Percentiles rank a stretch among this genome's conserved stretches.
Evolutionary conservation across 1,140 invertebrate genomes (phyloP).

Genomic region (Macrobrachium rosenbergii): DNA sequence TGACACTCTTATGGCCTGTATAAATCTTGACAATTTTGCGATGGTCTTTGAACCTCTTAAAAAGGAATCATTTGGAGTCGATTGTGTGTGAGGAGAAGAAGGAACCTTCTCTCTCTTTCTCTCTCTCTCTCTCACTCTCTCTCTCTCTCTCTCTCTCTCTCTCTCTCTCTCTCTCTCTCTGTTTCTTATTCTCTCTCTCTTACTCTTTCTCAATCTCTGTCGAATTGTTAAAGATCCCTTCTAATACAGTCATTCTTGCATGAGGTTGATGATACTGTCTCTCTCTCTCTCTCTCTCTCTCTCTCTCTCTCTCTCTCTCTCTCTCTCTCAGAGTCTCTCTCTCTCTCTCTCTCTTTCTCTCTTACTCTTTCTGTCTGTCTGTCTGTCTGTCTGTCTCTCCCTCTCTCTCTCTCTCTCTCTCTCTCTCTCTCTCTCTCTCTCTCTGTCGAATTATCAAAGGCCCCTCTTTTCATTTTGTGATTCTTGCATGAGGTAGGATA

Average conservation of each 20-base stretch:
- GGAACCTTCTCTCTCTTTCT: background rate
- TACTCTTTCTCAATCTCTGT: no score
- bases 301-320: no score
- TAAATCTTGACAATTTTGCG: conserved; percentile 54
- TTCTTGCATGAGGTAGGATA: background rate
- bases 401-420: conserved; percentile 4
- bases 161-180: no score
- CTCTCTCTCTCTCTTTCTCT: conserved; percentile 16
- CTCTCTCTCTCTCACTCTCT: background rate
- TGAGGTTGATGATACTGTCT: background rate
- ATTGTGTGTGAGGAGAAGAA: conserved; percentile 16
- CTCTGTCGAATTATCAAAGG: no score
- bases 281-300: background rate
- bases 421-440: background rate
- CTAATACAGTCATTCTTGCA: conserved; percentile 38
- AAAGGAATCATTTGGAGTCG: conserved; percentile 42
- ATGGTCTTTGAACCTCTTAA: conserved; percentile 39
- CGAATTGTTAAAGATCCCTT: no score
- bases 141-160: no score
- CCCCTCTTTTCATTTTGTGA: conserved; percentile 2
- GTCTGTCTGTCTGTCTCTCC: no score
- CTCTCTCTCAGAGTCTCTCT: no score
- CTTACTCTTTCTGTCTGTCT: no score
- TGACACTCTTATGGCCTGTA: conserved; percentile 42
- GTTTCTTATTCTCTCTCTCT: no score